These are phyloP conservation scores for Heliopora coerulea DNA, from an alignment of 92 coral and sea anemone genomes.

Conservation along the genomic window DNA sequence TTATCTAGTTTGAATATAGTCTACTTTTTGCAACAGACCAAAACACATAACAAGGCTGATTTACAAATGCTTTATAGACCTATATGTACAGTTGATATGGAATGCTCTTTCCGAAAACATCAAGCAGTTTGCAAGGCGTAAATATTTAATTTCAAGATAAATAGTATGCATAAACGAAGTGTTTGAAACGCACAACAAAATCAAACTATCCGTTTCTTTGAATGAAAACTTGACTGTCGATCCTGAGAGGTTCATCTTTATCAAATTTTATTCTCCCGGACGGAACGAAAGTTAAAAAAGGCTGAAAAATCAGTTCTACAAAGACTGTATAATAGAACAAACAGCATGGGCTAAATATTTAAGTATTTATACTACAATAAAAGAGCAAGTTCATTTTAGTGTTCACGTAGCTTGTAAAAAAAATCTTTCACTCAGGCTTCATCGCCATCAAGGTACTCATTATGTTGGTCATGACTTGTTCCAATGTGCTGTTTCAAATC, in stretches of 20 bases:
- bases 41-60: neutral
- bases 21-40: no score
- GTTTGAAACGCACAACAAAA: neutral
- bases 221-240: neutral
- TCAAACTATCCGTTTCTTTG: neutral
- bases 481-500: constrained; percentile 83
- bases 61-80: neutral
- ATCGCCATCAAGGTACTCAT: constrained; percentile 5
- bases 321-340: neutral
- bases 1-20: no score
- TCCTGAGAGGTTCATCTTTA: no score
- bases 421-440: neutral
- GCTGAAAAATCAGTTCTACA: no score
- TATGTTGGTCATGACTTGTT: constrained; percentile 41
- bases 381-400: neutral
- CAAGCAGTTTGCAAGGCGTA: neutral
- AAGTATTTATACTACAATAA: neutral
- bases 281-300: no score
- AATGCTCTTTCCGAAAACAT: neutral
- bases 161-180: neutral
- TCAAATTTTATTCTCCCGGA: no score
- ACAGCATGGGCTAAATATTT: neutral
- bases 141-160: neutral
- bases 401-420: neutral
- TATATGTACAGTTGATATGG: neutral